Evolutionary conservation across 2,888 invertebrate species (phyloP), one percentile per base, ranked within the genome.

Genomic region (Pseudeuparius sepicola): DNA sequence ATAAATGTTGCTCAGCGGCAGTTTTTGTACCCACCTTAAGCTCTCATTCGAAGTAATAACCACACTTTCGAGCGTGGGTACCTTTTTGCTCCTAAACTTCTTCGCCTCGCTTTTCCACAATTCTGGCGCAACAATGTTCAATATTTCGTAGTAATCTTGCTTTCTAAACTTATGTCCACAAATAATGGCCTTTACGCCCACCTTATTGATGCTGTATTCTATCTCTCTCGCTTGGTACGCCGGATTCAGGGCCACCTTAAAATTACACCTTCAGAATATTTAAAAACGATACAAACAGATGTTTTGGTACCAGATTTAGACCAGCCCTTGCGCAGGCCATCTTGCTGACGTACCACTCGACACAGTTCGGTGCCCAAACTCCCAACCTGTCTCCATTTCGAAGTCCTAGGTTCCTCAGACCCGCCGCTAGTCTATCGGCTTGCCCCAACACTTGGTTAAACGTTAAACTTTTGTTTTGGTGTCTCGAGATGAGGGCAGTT

Each of bases 341-440:
- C 55, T 78, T 73, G 0, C 73, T 63, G 1, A 85, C 48, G 39
- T 79, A 70, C 89, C 89, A 92, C 53, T 86, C 78, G 26, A 72
- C 56, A 18, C 68, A 65, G 60, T 87, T 90, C 1, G 86, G 84
- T 0, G 79, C 74, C 81, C 84, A 87, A 13, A 90, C 65, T 1
- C 80, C 88, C 3, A 92, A 53, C 5, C 79, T 61, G 52, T 90
- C 88, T 1, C 85, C 85, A 15, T 61, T 67, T 34, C 71, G 55
- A 11, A 88, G 51, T 0, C 87, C 87, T 14, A 84, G 49, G 23
- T 71, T 68, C 24, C 26, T 29, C 1, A 89, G 64, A 1, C 83
- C 82, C 1, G 78, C 77, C 0, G 85, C 86, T 3, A 87, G 52
- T 34, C 65, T 65, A 53, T 85, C 78, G 1, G 75, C 76, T 50